Percentiles rank a stretch among this genome's conserved stretches.
These are phyloP conservation scores for Tanytarsus gracilentus DNA, from an alignment of 2,888 invertebrate genomes.

Conservation along the genomic window DNA sequence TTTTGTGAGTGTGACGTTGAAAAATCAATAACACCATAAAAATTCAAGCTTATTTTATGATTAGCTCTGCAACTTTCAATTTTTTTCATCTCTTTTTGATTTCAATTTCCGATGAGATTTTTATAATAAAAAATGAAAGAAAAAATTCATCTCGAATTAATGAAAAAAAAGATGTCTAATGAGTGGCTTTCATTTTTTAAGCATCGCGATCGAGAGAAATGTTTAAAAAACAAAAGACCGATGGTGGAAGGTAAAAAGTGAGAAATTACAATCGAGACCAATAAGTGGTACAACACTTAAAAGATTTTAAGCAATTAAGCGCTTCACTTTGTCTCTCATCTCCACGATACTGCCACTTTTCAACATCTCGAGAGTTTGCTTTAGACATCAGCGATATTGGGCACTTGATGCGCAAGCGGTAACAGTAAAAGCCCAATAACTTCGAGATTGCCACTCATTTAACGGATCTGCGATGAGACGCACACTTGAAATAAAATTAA, in stretches of 20 bases:
- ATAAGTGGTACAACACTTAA: conserved; percentile 20
- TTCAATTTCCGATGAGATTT: no score
- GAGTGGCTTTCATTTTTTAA: no score
- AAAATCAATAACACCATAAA: no score
- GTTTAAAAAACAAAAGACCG: not conserved
- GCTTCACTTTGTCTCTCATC: conserved; percentile 9
- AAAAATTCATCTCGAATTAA: no score
- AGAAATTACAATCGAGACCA: conserved; percentile 28
- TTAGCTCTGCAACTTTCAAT: no score
- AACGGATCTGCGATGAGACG: not conserved
- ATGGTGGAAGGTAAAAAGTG: conserved; percentile 3
- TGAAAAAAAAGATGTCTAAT: no score
- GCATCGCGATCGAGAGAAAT: not conserved
- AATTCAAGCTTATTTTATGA: no score
- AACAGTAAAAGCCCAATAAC: conserved; percentile 12
- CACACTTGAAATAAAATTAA: conserved; percentile 1
- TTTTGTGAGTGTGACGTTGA: no score
- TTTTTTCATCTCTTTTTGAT: no score
- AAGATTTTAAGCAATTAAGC: conserved; percentile 23
- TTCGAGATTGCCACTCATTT: not conserved
- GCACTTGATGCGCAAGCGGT: not conserved
- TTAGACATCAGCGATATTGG: not conserved
- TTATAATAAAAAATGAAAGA: no score
- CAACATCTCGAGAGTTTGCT: no score
- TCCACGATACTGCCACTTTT: not conserved